Evolutionary conservation across 2,888 invertebrate species (phyloP), one percentile per base, ranked within the genome.

Genomic region (Branchellion lobata): DNA sequence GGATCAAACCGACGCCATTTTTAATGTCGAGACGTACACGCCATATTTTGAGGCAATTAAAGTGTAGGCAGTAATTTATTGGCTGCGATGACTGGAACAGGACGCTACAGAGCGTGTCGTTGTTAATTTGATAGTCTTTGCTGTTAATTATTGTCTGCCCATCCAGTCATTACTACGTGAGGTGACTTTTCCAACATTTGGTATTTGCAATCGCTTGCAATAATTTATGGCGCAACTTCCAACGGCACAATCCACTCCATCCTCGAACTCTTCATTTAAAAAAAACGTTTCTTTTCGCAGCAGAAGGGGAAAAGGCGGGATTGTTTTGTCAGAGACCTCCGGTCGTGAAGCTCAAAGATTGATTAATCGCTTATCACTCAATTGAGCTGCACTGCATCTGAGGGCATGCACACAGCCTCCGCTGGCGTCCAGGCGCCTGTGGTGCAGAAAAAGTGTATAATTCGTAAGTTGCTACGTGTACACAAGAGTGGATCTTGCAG

Each of bases 61-160:
- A 34, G 27, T 34, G 27, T 18, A 29, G 27, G n/a, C 2, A 5
- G 14, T 69, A 29, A 69, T 69, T 69, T 69, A 69, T 69, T 34
- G 69, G 3, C 29, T 69, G 69, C 69, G 8, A 31, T 34, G 33
- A 69, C 21, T 69, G 69, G 11, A 69, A 69, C 69, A n/a, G 27
- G 24, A 34, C 3, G 8, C 31, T 18, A 3, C 29, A 11, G 5
- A n/a, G 69, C 69, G 34, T 27, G n/a, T 8, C 69, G 31, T n/a
- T n/a, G 69, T 69, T 69, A 69, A 69, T 69, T 69, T 69, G 69
- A 69, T 69, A 69, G 33, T 33, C n/a, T 34, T 34, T 31, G 18
- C 69, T 33, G 29, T 69, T 69, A 69, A 69, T 69, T 69, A 69
- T 69, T 21, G 33, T 29, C 33, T 69, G 33, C 34, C 3, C 24